A percentile compares a stretch with the other conserved stretches of the same genome.
phyloP scores from a whole-genome alignment of 2,888 invertebrate species.

The Rosalia funebris region DNA sequence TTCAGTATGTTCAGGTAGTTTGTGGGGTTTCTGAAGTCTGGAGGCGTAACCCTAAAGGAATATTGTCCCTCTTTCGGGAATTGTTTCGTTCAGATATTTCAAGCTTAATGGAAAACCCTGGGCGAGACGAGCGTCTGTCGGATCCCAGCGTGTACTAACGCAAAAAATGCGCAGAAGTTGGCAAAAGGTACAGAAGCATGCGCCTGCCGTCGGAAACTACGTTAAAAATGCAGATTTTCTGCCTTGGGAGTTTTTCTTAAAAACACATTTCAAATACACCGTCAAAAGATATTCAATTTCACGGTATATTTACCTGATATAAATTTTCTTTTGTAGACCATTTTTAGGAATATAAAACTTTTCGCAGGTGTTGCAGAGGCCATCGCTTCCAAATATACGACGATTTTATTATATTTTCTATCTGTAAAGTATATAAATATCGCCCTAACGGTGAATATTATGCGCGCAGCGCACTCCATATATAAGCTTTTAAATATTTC shows the following conservation, averaged over 20 bases:
- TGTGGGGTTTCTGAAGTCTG: too few species aligned
- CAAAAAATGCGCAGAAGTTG: too few species aligned
- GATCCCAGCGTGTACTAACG: too few species aligned
- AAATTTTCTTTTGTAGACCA: slow-evolving; percentile 46
- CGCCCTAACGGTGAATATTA: slow-evolving; percentile 20
- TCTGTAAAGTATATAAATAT: slow-evolving; percentile 36
- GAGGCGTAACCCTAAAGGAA: too few species aligned
- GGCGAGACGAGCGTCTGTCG: too few species aligned
- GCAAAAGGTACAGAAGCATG: too few species aligned
- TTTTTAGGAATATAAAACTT: slow-evolving; percentile 49
- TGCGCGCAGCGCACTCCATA: slow-evolving; percentile 18
- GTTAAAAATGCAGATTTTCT: slow-evolving; percentile 36
- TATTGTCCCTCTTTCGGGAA: too few species aligned
- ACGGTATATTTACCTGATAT: slow-evolving; percentile 52
- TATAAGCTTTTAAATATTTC: slow-evolving; percentile 22
- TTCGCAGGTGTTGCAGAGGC: slow-evolving; percentile 48
- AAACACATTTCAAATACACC: slow-evolving; percentile 48
- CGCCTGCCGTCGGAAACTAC: slow-evolving; percentile 3
- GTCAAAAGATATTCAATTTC: slow-evolving; percentile 52
- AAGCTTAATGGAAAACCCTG: too few species aligned
- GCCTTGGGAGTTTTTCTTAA: slow-evolving; percentile 36
- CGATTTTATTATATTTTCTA: slow-evolving; percentile 42
- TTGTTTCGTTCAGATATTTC: too few species aligned
- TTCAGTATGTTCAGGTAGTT: too few species aligned
- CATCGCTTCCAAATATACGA: slow-evolving; percentile 43